A percentile compares a stretch with the other conserved stretches of the same genome.
Evolutionary conservation across 2,113 vertebrate genomes (phyloP).

Genomic region (Axis porcinus): DNA sequence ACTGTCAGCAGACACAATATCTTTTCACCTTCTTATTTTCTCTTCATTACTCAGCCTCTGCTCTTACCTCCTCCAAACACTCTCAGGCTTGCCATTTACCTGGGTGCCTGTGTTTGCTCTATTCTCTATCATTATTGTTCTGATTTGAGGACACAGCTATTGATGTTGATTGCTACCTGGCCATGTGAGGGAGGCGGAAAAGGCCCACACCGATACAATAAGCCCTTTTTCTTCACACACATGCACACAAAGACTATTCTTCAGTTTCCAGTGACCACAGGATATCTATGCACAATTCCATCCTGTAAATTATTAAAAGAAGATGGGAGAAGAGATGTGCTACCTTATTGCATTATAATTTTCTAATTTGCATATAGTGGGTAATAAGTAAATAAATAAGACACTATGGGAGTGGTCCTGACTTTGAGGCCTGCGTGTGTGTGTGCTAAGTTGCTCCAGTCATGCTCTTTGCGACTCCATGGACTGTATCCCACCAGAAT

Average conservation of each 20-base stretch:
- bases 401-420: background rate
- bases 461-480: background rate
- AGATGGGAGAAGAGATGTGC: background rate
- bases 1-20: conserved; percentile 24
- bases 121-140: conserved; percentile 38
- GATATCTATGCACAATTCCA: background rate
- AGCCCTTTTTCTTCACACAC: background rate
- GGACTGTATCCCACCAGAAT: background rate
- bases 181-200: background rate
- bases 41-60: background rate
- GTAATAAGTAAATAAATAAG: background rate
- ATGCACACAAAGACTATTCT: background rate
- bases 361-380: background rate
- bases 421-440: background rate
- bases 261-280: background rate
- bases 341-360: background rate
- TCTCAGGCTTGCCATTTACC: background rate
- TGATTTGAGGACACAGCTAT: conserved; percentile 46
- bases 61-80: background rate
- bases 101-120: background rate
- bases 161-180: conserved; percentile 51
- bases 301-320: background rate
- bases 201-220: background rate
- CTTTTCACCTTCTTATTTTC: conserved; percentile 40
- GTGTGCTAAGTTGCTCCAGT: background rate